A percentile compares a stretch with the other conserved stretches of the same genome.
Conservation (phyloP, 1,140 invertebrate genomes). For the Mizuhopecten yessoensis region DNA sequence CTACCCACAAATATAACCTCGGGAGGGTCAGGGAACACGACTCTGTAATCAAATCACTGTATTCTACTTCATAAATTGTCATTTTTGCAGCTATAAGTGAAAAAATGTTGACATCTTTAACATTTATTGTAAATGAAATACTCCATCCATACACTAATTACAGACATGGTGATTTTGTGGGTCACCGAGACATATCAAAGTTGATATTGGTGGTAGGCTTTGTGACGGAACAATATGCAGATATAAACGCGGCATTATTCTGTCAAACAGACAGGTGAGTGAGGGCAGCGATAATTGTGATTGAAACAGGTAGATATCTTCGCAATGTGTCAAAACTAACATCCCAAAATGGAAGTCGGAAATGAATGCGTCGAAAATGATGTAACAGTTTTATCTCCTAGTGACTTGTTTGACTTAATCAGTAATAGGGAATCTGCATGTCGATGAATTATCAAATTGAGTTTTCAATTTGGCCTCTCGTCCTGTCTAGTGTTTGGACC, state of each 20-base stretch:
- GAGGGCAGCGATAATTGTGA: neutral
- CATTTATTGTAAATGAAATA: neutral
- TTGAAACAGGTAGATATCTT: constrained; percentile 25
- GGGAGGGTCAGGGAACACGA: neutral
- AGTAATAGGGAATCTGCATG: constrained; percentile 13
- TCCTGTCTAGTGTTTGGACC: constrained; percentile 1
- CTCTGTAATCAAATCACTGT: neutral
- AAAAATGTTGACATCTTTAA: neutral
- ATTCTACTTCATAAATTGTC: constrained; percentile 13
- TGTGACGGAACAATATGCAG: neutral
- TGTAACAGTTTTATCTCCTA: neutral
- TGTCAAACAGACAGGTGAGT: neutral
- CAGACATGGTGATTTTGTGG: neutral
- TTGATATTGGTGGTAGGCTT: neutral
- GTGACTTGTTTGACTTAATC: constrained; percentile 32
- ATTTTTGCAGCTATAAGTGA: constrained; percentile 27
- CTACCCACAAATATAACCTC: neutral
- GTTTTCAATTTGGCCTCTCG: neutral
- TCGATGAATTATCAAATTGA: neutral
- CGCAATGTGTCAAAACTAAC: constrained; percentile 19
- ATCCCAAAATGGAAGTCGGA: constrained; percentile 29
- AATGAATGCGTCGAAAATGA: constrained; percentile 25
- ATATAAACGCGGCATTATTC: neutral
- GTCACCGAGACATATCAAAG: neutral
- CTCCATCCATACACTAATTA: neutral